Evolutionary conservation across 2,113 vertebrate genomes (phyloP), one percentile per base, ranked within the genome.

Genomic region (Sturnus vulgaris): DNA sequence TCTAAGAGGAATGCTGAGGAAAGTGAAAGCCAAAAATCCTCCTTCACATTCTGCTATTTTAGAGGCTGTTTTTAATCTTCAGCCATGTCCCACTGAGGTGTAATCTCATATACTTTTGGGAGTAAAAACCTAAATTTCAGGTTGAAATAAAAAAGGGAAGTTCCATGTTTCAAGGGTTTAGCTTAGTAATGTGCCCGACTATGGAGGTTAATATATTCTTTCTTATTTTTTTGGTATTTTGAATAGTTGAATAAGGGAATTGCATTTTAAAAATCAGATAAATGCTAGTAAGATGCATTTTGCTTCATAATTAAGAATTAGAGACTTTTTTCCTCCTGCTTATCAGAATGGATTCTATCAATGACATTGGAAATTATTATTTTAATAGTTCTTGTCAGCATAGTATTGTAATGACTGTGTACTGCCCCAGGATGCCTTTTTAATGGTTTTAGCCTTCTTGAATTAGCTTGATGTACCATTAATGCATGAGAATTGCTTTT

Each of bases 401-500:
- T 84, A 71, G 89, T 65, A 46, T 95, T 96, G 68, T 89, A 83
- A 64, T 92, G 92, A 92, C 95, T 87, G 88, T 40, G 73, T 84
- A 90, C 89, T 97, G 98, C 98, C 98, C 96, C 96, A 91, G 98
- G 98, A 97, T 97, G 88, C 97, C 53, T 93, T 90, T 52, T 78
- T 97, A 97, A 97, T 95, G 97, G 92, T 94, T 95, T 90, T 69
- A 91, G 96, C 97, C 97, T 96, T 96, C 96, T 96, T 96, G 95
- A 97, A 96, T 98, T 97, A 97, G 97, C 90, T 90, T 91, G 95
- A 97, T 96, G 97, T 97, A 94, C 97, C 97, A 82, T 98, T 97
- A 97, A 91, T 93, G 98, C 97, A 88, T 96, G 87, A 97, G 94
- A 96, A 96, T 96, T 95, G 94, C 96, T 96, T 96, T 98, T 98